Base-by-base conservation (phyloP, 2,888 invertebrate genomes). In the Pterostichus madidus region DNA sequence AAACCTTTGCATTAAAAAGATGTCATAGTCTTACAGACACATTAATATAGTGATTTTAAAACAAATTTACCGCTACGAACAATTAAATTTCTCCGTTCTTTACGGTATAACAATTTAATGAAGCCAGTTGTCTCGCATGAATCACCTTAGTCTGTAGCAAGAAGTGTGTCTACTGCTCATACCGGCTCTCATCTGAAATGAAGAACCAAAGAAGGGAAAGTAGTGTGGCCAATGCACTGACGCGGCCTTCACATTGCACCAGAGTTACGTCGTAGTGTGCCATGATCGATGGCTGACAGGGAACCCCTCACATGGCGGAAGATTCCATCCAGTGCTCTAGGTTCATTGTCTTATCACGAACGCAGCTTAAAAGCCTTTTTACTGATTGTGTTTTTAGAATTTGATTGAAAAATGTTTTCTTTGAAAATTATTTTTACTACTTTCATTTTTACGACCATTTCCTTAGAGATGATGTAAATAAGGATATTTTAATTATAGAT, bases 171-270 rank as follows among this genome's bases (percentile, higher is more conserved):
- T 49, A n/a, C 49, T n/a, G 49, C 49, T 11, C 49, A 49, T 49
- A n/a, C 11, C 49, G 13, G n/a, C n/a, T 49, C 49, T 4, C 6
- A 39, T 39, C 39, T 39, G 3, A 5, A 49, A 11, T 11, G 49
- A 49, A 49, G 49, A 61, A 31, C 61, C 61, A 61, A 61, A 61
- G 61, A 61, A 61, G 61, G 61, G 61, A 61, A 61, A 61, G 61
- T 61, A 31, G 61, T 49, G n/a, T 49, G 49, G 49, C 49, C 61
- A 61, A 61, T 61, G 61, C 61, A 61, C 61, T 61, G 61, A 4
- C 49, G 61, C 61, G 61, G 31, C 61, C 61, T 61, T 61, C 61
- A 61, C 61, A 61, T 61, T 61, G 61, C 31, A 15, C 56, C 7
- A 7, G 39, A 39, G 39, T 39, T 39, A 39, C 39, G 39, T 49